Percentiles rank a stretch among this genome's conserved stretches.
Evolutionary conservation across 2,888 invertebrate species (phyloP).

Genomic region (Microctonus hyperodae): DNA sequence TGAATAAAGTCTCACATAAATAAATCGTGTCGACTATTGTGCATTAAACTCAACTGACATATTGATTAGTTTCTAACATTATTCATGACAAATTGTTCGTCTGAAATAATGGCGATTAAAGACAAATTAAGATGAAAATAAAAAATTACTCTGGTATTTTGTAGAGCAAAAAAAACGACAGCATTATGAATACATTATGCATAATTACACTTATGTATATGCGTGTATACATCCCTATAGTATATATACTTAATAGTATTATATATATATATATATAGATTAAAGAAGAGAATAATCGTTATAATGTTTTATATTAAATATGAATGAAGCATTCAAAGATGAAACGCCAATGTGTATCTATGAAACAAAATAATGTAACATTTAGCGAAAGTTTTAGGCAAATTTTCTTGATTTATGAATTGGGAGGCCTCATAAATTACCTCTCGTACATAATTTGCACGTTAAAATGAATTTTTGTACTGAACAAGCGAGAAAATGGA

Average conservation of each 20-base stretch:
- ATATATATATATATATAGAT: slow-evolving; percentile 22
- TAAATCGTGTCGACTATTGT: not conserved
- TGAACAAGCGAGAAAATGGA: not conserved
- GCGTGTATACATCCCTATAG: slow-evolving; percentile 7
- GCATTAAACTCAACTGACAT: not conserved
- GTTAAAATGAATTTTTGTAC: not conserved
- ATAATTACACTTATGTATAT: slow-evolving; percentile 7
- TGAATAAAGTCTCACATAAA: not conserved
- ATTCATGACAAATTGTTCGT: not conserved
- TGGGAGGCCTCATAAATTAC: slow-evolving; percentile 4
- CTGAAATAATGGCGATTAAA: not conserved
- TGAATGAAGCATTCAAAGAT: slow-evolving; percentile 17
- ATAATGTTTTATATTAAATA: slow-evolving; percentile 29
- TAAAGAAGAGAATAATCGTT: slow-evolving; percentile 23
- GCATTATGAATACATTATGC: not conserved
- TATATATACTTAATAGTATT: slow-evolving; percentile 24
- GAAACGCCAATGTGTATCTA: slow-evolving; percentile 23
- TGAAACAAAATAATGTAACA: slow-evolving; percentile 5
- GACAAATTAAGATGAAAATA: not conserved
- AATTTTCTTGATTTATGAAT: slow-evolving; percentile 1
- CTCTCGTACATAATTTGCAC: slow-evolving; percentile 2
- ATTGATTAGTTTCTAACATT: not conserved
- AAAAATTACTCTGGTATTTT: not conserved
- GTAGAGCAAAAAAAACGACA: not conserved
- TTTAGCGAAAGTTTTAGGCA: not conserved